These are phyloP conservation scores for Tiaroga cobitis DNA, from an alignment of 2,797 vertebrate genomes.

Conservation along the genomic window DNA sequence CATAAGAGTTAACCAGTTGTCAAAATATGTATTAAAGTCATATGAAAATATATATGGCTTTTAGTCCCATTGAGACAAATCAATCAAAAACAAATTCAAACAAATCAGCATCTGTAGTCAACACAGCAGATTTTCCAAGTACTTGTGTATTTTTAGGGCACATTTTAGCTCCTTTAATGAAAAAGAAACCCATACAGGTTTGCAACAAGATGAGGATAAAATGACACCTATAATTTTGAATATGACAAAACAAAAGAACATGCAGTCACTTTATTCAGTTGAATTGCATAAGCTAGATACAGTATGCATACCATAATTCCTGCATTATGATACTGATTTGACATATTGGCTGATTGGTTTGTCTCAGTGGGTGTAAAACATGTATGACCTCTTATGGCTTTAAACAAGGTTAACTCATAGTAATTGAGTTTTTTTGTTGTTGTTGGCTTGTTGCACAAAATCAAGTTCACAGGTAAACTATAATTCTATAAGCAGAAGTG, in stretches of 20 bases:
- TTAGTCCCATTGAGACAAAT: neutral
- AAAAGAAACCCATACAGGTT: neutral
- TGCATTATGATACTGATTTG: neutral
- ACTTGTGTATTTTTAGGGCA: no score
- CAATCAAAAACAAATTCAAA: neutral
- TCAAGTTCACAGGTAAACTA: neutral
- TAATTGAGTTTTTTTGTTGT: neutral
- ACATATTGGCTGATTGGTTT: conserved; percentile 4
- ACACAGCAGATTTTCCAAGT: neutral
- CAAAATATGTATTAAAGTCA: neutral
- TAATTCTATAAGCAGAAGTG: neutral
- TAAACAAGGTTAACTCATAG: neutral
- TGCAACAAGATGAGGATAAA: neutral
- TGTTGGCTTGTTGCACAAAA: neutral
- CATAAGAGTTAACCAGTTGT: neutral
- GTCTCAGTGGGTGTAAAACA: conserved; percentile 8
- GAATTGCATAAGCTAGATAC: neutral
- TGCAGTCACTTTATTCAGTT: neutral
- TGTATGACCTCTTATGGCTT: neutral
- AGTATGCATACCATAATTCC: neutral
- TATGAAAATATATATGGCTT: conserved; percentile 16
- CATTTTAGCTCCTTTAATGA: neutral
- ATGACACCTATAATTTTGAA: neutral
- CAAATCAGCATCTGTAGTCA: neutral
- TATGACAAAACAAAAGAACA: neutral